Base-by-base conservation (phyloP, 2,888 invertebrate genomes). In the Acronicta aceris region DNA sequence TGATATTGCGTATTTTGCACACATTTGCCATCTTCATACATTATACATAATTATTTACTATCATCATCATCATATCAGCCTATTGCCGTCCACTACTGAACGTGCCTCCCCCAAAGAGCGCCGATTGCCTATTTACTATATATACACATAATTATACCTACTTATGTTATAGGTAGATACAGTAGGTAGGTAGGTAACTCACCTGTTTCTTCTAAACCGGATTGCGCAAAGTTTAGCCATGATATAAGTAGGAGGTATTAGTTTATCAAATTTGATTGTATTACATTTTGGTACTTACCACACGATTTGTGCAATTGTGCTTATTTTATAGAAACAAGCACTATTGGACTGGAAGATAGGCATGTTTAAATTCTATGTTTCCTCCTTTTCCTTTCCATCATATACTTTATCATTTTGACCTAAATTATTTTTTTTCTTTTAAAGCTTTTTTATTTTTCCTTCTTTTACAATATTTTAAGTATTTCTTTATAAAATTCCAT, bases 401-500 rank as follows among this genome's bases (percentile, higher is more conserved):
- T 17, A 46, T 17, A 43, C 15, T 46, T 53, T 52, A 15, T 30
- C 42, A 59, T 73, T 49, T 46, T 46, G 25, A 12, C 16, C 30
- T 52, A 36, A 51, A 48, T 71, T 81, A 64, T 56, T 72, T 63
- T 77, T 83, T 17, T 69, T n/a, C 53, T 76, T 78, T 86, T 5
- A 82, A 56, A 27, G 9, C 41, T 47, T 53, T 69, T 57, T 69
- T 70, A n/a, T 6, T 15, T 61, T 59, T 66, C 10, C 53, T 17
- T 50, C 60, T 81, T 76, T 81, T 86, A 25, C 88, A 69, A 57
- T 81, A 87, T 8, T 76, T 81, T 61, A 87, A 86, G 15, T 90
- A 78, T 17, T 74, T 61, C 55, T 59, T 76, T 9, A 72, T 59
- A 33, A 73, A 42, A 7, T 67, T 77, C 92, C 92, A 91, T 70